Evolutionary conservation across 2,888 invertebrate genomes (phyloP).

Genomic region (Agonum fuliginosum): DNA sequence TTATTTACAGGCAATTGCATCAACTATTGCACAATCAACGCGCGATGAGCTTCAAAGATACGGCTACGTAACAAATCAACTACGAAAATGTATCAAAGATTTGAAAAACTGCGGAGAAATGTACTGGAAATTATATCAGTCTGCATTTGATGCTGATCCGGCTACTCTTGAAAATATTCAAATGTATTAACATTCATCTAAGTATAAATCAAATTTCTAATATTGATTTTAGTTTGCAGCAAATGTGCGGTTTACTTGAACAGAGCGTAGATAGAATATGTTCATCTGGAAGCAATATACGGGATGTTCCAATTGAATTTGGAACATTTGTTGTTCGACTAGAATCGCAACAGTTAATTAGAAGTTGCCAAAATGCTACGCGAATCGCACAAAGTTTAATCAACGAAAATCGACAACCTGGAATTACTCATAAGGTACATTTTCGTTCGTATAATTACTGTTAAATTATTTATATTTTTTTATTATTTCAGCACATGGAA

Average conservation of each 20-base stretch:
- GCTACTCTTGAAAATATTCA: slow-evolving; percentile 84
- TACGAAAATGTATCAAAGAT: slow-evolving; percentile 84
- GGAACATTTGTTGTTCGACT: slow-evolving; percentile 70
- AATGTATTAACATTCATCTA: slow-evolving; percentile 72
- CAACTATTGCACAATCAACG: slow-evolving; percentile 85
- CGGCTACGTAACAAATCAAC: slow-evolving; percentile 86
- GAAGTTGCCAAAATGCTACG: slow-evolving; percentile 71
- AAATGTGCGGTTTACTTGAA: slow-evolving; percentile 85
- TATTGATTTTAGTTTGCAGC: slow-evolving; percentile 79
- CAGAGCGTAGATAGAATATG: slow-evolving; percentile 85
- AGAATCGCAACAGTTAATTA: slow-evolving; percentile 72
- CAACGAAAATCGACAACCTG: slow-evolving; percentile 68
- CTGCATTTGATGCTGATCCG: slow-evolving; percentile 90
- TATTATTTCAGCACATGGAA: slow-evolving; percentile 73
- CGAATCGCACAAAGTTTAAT: slow-evolving; percentile 70
- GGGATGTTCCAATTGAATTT: slow-evolving; percentile 69
- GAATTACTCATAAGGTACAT: slow-evolving; percentile 73
- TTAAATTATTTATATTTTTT: background rate
- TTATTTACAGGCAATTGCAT: slow-evolving; percentile 81
- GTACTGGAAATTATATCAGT: slow-evolving; percentile 86
- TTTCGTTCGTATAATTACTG: background rate
- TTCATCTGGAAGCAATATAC: slow-evolving; percentile 70
- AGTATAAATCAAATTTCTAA: slow-evolving; percentile 32
- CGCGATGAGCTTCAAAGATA: slow-evolving; percentile 86
- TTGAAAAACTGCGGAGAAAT: slow-evolving; percentile 83